Conservation (phyloP, 2,888 invertebrate genomes). For the Actias luna region DNA sequence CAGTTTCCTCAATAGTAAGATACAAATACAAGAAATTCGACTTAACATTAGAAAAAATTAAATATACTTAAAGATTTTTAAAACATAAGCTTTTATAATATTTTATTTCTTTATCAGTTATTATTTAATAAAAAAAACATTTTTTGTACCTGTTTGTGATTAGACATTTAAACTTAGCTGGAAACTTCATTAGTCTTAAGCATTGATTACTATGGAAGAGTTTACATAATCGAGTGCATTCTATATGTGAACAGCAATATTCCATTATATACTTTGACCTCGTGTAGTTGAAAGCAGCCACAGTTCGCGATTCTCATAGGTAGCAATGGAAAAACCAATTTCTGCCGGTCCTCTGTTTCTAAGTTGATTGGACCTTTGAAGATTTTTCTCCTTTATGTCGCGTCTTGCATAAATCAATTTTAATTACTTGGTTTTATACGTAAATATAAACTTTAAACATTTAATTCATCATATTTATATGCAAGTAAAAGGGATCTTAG, state of each 20-base stretch:
- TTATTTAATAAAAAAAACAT: no score
- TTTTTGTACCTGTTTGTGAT: no score
- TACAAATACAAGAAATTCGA: neutral
- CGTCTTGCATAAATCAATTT: conserved; percentile 44
- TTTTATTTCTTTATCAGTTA: no score
- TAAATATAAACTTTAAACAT: no score
- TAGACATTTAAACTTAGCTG: no score
- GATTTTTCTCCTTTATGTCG: conserved; percentile 39
- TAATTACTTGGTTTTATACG: conserved; percentile 25
- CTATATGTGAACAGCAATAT: conserved; percentile 62
- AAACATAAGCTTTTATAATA: neutral
- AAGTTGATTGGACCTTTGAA: conserved; percentile 64
- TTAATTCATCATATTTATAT: no score
- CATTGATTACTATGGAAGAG: conserved; percentile 26
- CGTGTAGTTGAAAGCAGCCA: conserved; percentile 38
- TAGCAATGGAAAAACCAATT: conserved; percentile 67
- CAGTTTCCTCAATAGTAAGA: neutral
- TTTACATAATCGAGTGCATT: conserved; percentile 57
- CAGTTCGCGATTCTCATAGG: conserved; percentile 33
- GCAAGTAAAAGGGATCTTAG: no score
- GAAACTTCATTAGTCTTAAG: neutral
- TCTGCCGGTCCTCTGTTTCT: conserved; percentile 53
- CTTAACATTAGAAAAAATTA: neutral
- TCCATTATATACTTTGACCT: conserved; percentile 69
- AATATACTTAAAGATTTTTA: neutral